Conservation (phyloP, 2,888 invertebrate species). For the Chorisops tibialis region DNA sequence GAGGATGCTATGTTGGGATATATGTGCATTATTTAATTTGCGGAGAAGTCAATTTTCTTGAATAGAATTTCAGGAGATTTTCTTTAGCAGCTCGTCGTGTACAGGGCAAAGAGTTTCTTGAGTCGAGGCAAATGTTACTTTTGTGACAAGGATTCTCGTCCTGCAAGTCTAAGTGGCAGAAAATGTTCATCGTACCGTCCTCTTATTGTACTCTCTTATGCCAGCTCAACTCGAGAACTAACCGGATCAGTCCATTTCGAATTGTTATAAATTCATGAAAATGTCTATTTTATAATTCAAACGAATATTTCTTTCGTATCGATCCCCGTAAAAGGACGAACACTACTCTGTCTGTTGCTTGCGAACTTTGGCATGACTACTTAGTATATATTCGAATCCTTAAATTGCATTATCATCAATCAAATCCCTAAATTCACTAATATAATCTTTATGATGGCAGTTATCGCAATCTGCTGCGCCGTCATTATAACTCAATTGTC, state of each 20-base stretch:
- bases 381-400: background rate
- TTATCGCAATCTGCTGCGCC: conserved; percentile 28
- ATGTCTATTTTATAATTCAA: background rate
- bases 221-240: background rate
- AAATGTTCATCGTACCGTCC: background rate
- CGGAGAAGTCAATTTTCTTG: too few relatives aligned
- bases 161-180: background rate
- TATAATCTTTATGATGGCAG: conserved; percentile 1
- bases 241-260: background rate
- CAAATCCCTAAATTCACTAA: background rate
- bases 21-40: too few relatives aligned
- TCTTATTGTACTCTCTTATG: background rate
- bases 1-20: too few relatives aligned
- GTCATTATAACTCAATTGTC: conserved; percentile 27
- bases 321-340: too few relatives aligned
- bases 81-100: too few relatives aligned
- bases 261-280: background rate
- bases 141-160: background rate
- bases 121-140: too few relatives aligned
- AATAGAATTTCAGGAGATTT: too few relatives aligned
- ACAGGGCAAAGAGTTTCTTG: too few relatives aligned
- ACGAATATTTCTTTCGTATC: background rate
- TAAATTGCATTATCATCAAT: background rate
- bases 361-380: background rate
- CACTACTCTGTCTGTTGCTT: too few relatives aligned